A percentile compares a stretch with the other conserved stretches of the same genome.
Conservation (phyloP, 64 coral and sea anemone genomes). For the Orbicella faveolata region DNA sequence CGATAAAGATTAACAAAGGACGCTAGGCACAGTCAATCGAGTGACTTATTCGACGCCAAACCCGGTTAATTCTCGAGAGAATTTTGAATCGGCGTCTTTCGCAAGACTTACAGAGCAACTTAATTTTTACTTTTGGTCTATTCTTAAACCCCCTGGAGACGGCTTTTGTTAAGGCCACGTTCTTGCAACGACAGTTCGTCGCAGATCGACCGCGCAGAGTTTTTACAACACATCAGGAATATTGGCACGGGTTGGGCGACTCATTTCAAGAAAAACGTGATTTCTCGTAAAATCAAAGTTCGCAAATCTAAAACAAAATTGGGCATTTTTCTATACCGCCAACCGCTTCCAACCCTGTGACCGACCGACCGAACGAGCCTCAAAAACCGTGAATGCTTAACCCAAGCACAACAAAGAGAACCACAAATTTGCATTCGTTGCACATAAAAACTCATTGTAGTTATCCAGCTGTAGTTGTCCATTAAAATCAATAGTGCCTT, state of each 20-base stretch:
- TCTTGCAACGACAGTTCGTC: neutral
- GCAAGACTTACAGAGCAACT: neutral
- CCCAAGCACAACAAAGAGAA: neutral
- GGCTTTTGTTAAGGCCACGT: constrained; percentile 13
- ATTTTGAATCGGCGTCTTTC: neutral
- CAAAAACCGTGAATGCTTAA: neutral
- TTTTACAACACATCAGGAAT: neutral
- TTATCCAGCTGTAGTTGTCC: constrained; percentile 59
- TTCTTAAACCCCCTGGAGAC: constrained; percentile 15
- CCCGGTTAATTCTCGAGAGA: constrained; percentile 3
- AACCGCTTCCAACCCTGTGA: neutral
- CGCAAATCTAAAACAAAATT: neutral
- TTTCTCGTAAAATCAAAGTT: neutral
- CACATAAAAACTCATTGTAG: constrained; percentile 34
- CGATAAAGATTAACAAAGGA: constrained; percentile 7
- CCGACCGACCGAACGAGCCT: neutral
- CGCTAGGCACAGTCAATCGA: neutral
- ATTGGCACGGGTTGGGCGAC: neutral
- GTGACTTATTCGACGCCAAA: neutral
- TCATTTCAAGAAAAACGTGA: neutral
- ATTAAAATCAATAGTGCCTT: constrained; percentile 59
- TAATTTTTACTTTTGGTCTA: neutral
- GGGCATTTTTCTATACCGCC: neutral
- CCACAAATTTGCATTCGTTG: constrained; percentile 8
- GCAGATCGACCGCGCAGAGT: neutral